These are phyloP conservation scores for Procambarus clarkii DNA, from an alignment of 1,140 invertebrate species.

Conservation along the genomic window DNA sequence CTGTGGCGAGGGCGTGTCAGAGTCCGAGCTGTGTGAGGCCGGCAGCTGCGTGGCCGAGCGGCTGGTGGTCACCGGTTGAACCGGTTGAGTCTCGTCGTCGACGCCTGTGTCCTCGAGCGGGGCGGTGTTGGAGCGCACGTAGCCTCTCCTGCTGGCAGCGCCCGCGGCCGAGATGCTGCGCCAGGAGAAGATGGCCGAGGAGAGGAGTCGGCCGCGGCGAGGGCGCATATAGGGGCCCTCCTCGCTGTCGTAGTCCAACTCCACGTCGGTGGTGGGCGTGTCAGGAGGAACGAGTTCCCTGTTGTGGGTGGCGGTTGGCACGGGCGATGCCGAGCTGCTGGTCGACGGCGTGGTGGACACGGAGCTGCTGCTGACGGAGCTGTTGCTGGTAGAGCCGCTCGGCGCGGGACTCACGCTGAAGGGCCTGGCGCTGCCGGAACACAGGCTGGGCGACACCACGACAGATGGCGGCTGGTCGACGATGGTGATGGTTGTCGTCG, in stretches of 20 bases:
- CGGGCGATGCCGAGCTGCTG: conserved; percentile 66
- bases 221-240: conserved; percentile 67
- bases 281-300: conserved; percentile 9
- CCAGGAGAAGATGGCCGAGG: conserved; percentile 72
- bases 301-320: conserved; percentile 42
- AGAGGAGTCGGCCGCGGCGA: conserved; percentile 66
- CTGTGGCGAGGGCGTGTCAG: conserved; percentile 17
- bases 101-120: conserved; percentile 68
- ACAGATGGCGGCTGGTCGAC: conserved; percentile 43
- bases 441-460: conserved; percentile 52
- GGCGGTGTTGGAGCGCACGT: conserved; percentile 69
- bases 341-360: conserved; percentile 68
- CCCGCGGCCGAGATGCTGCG: conserved; percentile 65
- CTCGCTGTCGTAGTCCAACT: conserved; percentile 65
- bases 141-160: conserved; percentile 50
- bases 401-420: conserved; percentile 64
- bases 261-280: conserved; percentile 64
- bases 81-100: conserved; percentile 41
- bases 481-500: conserved; percentile 59
- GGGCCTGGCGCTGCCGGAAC: conserved; percentile 36
- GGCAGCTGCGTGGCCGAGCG: conserved; percentile 69
- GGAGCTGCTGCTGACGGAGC: conserved; percentile 57
- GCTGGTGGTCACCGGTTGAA: conserved; percentile 59
- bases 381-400: conserved; percentile 51
- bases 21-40: conserved; percentile 14